A percentile compares a stretch with the other conserved stretches of the same genome.
Evolutionary conservation across 2,888 invertebrate species (phyloP).

Genomic region (Schizotus pectinicornis): DNA sequence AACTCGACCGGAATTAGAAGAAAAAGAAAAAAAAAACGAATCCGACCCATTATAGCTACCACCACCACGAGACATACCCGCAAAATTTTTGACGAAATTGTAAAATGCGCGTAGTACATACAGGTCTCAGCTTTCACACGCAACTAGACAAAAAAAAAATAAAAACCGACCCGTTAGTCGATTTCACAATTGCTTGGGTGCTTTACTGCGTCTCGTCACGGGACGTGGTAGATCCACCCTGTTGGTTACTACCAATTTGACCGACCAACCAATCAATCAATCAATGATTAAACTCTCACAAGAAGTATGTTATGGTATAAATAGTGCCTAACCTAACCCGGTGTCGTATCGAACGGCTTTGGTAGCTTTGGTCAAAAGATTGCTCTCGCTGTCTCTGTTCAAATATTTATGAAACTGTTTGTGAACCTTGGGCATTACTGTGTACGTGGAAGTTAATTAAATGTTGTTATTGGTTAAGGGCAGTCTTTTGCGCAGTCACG

Average conservation of each 20-base stretch:
- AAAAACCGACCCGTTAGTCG: slow-evolving; percentile 14
- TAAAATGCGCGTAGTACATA: slow-evolving; percentile 5
- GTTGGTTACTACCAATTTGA: too few relatives aligned
- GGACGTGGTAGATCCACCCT: too few relatives aligned
- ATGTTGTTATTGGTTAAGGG: slow-evolving; percentile 19
- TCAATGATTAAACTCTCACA: neutral
- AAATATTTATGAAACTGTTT: slow-evolving; percentile 37
- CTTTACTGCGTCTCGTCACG: too few relatives aligned
- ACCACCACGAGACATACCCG: slow-evolving; percentile 7
- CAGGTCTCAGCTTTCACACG: slow-evolving; percentile 17
- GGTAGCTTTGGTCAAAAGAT: slow-evolving; percentile 26
- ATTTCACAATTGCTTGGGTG: too few relatives aligned
- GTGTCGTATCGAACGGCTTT: slow-evolving; percentile 36
- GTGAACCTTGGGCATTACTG: slow-evolving; percentile 39
- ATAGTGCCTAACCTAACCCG: slow-evolving; percentile 52
- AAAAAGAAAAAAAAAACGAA: neutral
- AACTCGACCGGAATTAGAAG: slow-evolving; percentile 7
- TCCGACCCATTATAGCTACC: neutral
- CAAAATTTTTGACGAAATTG: neutral
- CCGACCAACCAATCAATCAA: slow-evolving; percentile 5
- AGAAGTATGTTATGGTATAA: slow-evolving; percentile 46
- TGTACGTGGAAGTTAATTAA: slow-evolving; percentile 21
- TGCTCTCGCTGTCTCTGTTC: slow-evolving; percentile 27
- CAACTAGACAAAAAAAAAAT: slow-evolving; percentile 4
- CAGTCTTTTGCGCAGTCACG: slow-evolving; percentile 22